Percentiles rank a stretch among this genome's conserved stretches.
phyloP scores from a whole-genome alignment of 2,797 vertebrate genomes.

The Macropus fuliginosus region DNA sequence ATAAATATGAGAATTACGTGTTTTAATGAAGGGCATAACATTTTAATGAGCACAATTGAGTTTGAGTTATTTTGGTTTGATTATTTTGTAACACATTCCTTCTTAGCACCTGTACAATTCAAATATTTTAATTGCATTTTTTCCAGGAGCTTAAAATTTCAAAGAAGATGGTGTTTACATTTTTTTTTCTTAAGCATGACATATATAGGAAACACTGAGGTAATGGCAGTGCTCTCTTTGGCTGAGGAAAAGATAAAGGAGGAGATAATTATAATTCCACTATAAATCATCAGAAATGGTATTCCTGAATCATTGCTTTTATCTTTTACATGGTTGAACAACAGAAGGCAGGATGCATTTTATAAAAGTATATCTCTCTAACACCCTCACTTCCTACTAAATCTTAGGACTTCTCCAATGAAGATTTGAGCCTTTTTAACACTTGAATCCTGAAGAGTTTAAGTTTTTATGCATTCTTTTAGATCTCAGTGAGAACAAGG shows the following conservation, averaged over 20 bases:
- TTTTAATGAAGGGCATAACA: slow-evolving; percentile 72
- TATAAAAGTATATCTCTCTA: slow-evolving; percentile 18
- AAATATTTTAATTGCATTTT: slow-evolving; percentile 72
- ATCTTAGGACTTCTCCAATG: background rate
- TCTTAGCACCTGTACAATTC: slow-evolving; percentile 65
- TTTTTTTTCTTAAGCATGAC: slow-evolving; percentile 64
- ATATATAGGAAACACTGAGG: slow-evolving; percentile 18
- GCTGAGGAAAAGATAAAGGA: slow-evolving; percentile 44
- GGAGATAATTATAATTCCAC: slow-evolving; percentile 50
- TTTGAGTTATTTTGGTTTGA: slow-evolving; percentile 55
- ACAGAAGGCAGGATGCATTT: slow-evolving; percentile 23
- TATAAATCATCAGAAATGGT: slow-evolving; percentile 14
- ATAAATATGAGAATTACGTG: slow-evolving; percentile 43
- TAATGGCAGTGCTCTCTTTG: slow-evolving; percentile 21
- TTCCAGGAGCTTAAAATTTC: slow-evolving; percentile 61
- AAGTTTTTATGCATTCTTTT: slow-evolving; percentile 24
- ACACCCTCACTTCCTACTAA: background rate
- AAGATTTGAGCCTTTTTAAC: background rate
- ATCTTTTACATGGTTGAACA: slow-evolving; percentile 25
- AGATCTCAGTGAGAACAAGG: slow-evolving; percentile 3
- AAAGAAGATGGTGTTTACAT: slow-evolving; percentile 37
- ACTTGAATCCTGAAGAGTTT: background rate
- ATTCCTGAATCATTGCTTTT: slow-evolving; percentile 49
- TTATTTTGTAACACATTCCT: slow-evolving; percentile 64
- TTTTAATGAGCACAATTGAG: slow-evolving; percentile 58